These are phyloP conservation scores for Menidia menidia DNA, from an alignment of 2,797 vertebrate genomes.

Conservation along the genomic window DNA sequence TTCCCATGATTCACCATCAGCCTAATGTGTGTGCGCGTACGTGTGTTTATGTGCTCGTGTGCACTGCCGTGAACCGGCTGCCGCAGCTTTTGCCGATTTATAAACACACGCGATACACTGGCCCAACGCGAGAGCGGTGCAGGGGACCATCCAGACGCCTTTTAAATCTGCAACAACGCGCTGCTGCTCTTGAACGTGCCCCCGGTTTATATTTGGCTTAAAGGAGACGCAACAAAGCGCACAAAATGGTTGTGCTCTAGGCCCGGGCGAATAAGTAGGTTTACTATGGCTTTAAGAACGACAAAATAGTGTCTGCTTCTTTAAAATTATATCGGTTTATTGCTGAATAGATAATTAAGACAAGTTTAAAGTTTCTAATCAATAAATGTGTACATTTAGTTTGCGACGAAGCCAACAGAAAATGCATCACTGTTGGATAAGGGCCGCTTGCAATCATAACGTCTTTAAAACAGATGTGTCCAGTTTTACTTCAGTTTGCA, in stretches of 20 bases:
- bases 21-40: neutral
- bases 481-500: slow-evolving; percentile 54
- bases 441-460: slow-evolving; percentile 75
- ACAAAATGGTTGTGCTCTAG: slow-evolving; percentile 73
- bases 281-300: slow-evolving; percentile 88
- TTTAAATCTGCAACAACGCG: slow-evolving; percentile 20
- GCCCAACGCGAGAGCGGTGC: fast-evolving
- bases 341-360: slow-evolving; percentile 77
- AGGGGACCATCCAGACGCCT: slow-evolving; percentile 51
- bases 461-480: slow-evolving; percentile 65
- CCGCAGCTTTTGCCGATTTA: slow-evolving; percentile 51
- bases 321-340: slow-evolving; percentile 83
- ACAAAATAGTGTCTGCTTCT: slow-evolving; percentile 82
- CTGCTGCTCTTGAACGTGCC: slow-evolving; percentile 42
- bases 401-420: slow-evolving; percentile 68
- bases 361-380: slow-evolving; percentile 74
- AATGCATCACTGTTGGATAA: slow-evolving; percentile 77
- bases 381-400: slow-evolving; percentile 68
- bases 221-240: slow-evolving; percentile 89
- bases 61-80: neutral
- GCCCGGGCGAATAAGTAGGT: slow-evolving; percentile 74
- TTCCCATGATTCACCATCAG: slow-evolving; percentile 59
- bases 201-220: slow-evolving; percentile 82
- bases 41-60: too few relatives aligned
- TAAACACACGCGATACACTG: slow-evolving; percentile 4